Conservation (phyloP, 2,888 invertebrate species). For the Allygus modestus region DNA sequence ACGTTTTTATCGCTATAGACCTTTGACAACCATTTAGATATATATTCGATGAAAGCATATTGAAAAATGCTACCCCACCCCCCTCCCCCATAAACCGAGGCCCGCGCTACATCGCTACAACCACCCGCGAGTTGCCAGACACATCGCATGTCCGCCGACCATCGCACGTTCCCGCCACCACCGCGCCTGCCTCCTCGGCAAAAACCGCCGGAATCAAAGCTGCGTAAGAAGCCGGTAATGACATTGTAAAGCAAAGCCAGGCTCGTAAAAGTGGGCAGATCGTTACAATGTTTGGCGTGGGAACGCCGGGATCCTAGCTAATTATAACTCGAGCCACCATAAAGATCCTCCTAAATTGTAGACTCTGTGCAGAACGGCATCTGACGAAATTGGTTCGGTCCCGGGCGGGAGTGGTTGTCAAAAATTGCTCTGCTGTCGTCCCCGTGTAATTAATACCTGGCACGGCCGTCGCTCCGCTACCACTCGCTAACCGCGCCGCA, state of each 20-base stretch:
- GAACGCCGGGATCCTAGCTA: slow-evolving; percentile 35
- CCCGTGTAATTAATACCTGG: slow-evolving; percentile 47
- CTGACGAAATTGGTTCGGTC: slow-evolving; percentile 52
- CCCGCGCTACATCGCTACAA: too few relatives aligned
- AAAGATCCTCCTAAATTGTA: slow-evolving; percentile 60
- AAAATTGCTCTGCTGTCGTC: slow-evolving; percentile 53
- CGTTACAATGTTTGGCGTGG: slow-evolving; percentile 60
- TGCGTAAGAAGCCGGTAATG: slow-evolving; percentile 59
- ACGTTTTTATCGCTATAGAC: too few relatives aligned
- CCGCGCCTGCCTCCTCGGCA: background rate
- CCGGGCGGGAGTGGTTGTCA: slow-evolving; percentile 34
- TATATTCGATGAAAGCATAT: too few relatives aligned
- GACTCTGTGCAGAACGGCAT: slow-evolving; percentile 59
- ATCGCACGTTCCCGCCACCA: background rate
- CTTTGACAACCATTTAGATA: too few relatives aligned
- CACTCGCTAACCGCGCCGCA: background rate
- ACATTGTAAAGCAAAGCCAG: slow-evolving; percentile 49
- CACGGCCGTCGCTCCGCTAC: background rate
- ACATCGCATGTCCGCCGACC: too few relatives aligned
- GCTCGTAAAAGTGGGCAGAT: slow-evolving; percentile 48
- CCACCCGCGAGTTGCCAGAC: too few relatives aligned
- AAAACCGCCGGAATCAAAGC: slow-evolving; percentile 51
- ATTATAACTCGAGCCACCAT: slow-evolving; percentile 54
- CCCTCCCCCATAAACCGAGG: too few relatives aligned
- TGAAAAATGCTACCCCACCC: too few relatives aligned